Base-by-base conservation (phyloP, 2,888 invertebrate species). In the Nomada hirtipes region DNA sequence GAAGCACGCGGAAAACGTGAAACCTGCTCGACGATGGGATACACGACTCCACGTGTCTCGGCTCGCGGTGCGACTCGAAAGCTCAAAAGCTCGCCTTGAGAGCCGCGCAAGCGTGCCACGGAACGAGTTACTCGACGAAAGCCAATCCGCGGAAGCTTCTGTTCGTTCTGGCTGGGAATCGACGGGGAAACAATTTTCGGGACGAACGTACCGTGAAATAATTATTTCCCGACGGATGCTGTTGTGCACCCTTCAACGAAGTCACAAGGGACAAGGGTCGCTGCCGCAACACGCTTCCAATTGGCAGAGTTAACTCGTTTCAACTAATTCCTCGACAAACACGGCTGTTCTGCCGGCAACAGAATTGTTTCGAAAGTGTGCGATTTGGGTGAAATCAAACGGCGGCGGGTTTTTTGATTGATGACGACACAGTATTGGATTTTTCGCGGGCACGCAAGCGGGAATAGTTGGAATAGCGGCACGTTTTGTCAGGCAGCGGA, bases 11-110 rank as follows among this genome's bases (percentile, higher is more conserved):
- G 18, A 71, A 75, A 72, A 44, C 86, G 82, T 75, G 82, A 77
- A 83, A 84, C 76, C 85, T 84, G 82, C 76, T 70, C 80, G 76
- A 65, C 86, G 87, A 77, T 65, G 81, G 85, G 77, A 83, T 83
- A 84, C 88, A 86, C 90, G 89, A 91, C 91, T 91, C 92, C 91
- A 92, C 92, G 91, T 92, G 91, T 85, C 90, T 87, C 85, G 84
- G 83, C 82, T 80, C 83, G 86, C 89, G 88, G 72, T 86, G 86
- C 88, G 85, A 88, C 90, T 88, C 89, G 89, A 86, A 90, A 90
- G 88, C 90, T 88, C 89, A 86, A 89, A 89, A 90, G 90, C 91
- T 91, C 87, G 86, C 83, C 87, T 82, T 82, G 87, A 80, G 81
- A 73, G 81, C 86, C 84, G 91, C 91, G 91, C 91, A 91, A 89